Percentiles rank a stretch among this genome's conserved stretches.
These are phyloP conservation scores for Stenolophus ochropezus DNA, from an alignment of 2,888 invertebrate species.

Conservation along the genomic window DNA sequence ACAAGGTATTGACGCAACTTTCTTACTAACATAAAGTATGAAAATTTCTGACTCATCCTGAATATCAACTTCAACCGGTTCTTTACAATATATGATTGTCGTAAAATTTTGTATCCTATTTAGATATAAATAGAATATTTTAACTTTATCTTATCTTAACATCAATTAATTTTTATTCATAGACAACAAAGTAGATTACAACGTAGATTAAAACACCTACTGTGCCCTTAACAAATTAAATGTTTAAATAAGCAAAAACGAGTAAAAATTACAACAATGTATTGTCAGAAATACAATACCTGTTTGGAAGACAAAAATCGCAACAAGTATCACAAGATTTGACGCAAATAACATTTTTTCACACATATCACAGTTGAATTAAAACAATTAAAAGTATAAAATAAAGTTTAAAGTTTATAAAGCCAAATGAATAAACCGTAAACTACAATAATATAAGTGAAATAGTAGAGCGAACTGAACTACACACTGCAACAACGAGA, in stretches of 20 bases:
- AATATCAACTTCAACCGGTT: conserved; percentile 22
- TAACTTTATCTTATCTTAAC: conserved; percentile 1
- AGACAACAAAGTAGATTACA: background rate
- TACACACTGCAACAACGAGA: background rate
- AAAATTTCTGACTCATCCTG: conserved; percentile 8
- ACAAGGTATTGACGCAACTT: conserved; percentile 3
- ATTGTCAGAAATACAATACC: conserved; percentile 15
- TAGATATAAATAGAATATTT: background rate
- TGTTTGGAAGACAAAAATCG: conserved; percentile 2
- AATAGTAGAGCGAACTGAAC: background rate
- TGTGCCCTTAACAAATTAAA: background rate
- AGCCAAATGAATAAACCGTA: background rate
- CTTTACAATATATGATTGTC: background rate
- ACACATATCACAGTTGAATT: background rate
- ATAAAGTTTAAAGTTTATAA: background rate
- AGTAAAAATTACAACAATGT: too few relatives aligned
- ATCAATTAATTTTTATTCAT: background rate
- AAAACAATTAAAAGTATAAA: background rate
- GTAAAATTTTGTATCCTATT: background rate
- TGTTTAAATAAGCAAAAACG: background rate
- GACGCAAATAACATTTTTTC: background rate
- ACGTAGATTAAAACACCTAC: background rate
- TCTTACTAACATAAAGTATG: background rate
- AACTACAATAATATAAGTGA: conserved; percentile 24
- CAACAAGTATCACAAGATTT: background rate